These are phyloP conservation scores for Coptotermes formosanus DNA, from an alignment of 1,140 invertebrate genomes.

Conservation along the genomic window DNA sequence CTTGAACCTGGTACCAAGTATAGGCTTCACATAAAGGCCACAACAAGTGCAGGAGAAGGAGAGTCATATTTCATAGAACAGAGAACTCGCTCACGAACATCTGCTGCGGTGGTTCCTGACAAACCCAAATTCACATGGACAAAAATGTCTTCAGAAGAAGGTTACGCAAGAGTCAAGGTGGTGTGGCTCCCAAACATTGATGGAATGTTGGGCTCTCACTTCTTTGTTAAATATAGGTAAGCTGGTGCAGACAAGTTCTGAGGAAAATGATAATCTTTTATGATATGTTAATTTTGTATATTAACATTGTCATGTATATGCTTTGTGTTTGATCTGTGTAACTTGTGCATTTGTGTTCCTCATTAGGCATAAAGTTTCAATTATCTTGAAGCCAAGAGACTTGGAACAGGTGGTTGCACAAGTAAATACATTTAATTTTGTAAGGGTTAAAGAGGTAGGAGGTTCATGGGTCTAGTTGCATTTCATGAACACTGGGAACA, in stretches of 20 bases:
- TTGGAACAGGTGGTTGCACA: no score
- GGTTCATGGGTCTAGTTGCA: no score
- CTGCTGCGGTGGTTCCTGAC: slow-evolving; percentile 62
- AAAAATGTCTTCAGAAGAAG: slow-evolving; percentile 67
- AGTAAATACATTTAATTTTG: no score
- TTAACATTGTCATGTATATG: no score
- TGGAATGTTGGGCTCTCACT: slow-evolving; percentile 78
- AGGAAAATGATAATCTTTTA: no score
- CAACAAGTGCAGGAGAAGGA: slow-evolving; percentile 80
- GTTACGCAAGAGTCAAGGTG: slow-evolving; percentile 72
- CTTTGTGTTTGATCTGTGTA: no score
- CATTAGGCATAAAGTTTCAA: no score
- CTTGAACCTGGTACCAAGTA: slow-evolving; percentile 86
- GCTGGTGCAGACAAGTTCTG: slow-evolving; percentile 20
- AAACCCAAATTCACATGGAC: slow-evolving; percentile 73
- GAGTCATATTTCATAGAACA: slow-evolving; percentile 81
- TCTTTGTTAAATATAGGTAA: slow-evolving; percentile 81
- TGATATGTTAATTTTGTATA: no score
- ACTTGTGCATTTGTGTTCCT: no score
- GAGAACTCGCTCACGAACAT: slow-evolving; percentile 61
- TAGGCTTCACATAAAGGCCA: slow-evolving; percentile 74
- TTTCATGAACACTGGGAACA: no score
- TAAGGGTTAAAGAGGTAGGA: no score
- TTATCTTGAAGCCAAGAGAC: no score
- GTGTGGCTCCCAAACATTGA: slow-evolving; percentile 76